Evolutionary conservation across 2,113 vertebrate species (phyloP).

Genomic region (Phalacrocorax aristotelis): DNA sequence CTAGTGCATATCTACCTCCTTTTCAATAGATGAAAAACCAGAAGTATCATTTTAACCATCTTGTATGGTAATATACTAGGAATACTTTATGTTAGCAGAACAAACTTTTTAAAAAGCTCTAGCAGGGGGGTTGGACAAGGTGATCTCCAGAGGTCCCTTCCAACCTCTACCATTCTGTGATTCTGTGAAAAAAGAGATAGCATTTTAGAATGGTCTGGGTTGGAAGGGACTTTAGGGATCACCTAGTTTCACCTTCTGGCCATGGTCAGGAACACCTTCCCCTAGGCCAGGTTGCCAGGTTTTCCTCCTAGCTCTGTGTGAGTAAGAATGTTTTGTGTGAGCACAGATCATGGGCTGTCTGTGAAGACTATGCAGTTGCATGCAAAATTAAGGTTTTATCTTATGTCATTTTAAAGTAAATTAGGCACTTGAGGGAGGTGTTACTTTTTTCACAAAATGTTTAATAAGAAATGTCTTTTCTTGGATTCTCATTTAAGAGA

Average conservation of each 20-base stretch:
- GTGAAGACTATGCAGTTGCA: neutral
- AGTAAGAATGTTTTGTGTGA: neutral
- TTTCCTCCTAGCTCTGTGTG: neutral
- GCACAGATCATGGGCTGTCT: neutral
- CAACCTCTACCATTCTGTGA: no score
- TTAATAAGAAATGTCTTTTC: neutral
- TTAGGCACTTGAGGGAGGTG: neutral
- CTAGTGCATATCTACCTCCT: neutral
- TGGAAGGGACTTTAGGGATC: no score
- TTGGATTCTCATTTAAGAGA: neutral
- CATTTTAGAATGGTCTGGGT: no score
- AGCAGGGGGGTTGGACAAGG: no score
- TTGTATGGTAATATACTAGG: neutral
- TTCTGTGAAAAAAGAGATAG: neutral
- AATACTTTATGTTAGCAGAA: neutral
- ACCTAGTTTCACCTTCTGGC: no score
- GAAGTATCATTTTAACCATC: neutral
- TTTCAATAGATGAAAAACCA: neutral
- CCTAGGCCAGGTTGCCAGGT: neutral
- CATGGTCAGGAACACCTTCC: no score
- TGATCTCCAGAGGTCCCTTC: no score
- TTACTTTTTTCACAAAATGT: neutral
- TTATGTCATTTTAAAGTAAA: neutral
- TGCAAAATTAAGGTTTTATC: neutral
- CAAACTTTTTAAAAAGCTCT: neutral